Base-by-base conservation (phyloP, 2,888 invertebrate species). In the Hypena proboscidalis region DNA sequence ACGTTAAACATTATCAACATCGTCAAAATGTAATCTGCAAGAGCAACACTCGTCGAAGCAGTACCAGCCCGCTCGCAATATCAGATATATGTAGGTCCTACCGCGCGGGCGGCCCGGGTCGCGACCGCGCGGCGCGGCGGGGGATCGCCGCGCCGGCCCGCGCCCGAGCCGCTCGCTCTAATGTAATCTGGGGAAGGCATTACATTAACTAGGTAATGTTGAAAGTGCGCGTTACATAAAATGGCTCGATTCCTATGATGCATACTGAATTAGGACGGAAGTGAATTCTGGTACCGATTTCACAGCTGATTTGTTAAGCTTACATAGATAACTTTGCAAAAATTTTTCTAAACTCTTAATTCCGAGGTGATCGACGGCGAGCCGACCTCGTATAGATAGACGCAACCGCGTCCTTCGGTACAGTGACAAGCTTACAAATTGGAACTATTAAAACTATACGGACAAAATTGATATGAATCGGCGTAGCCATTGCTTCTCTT, bases 221-320 rank as follows among this genome's bases (percentile, higher is more conserved):
- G 80, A 74, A 77, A 85, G 84, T 85, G 89, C 88, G 87, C 87
- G 87, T 90, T 90, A 90, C 90, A 83, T 90, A 90, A 90, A 90
- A 90, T 90, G 90, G 90, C 90, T 90, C 90, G 90, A 90, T 87
- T 89, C 85, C 83, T 87, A 90, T 87, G 83, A 89, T 88, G 90
- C 90, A 75, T 89, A 88, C 87, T 90, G 90, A 88, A 80, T 88
- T 89, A 90, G 90, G 90, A 90, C 90, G 90, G 90, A 90, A 90
- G 90, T 90, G 90, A 89, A 88, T 78, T 87, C 87, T 90, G 89
- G 88, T 90, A 89, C 83, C 87, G 86, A 88, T 87, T 86, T 87
- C 87, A 87, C 86, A 87, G 88, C 85, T 86, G 90, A 85, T 83
- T 83, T 83, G 84, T 83, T 85, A 89, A 90, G 90, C 90, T 89